Conservation (phyloP, 2,113 vertebrate species). For the Hylia prasina region DNA sequence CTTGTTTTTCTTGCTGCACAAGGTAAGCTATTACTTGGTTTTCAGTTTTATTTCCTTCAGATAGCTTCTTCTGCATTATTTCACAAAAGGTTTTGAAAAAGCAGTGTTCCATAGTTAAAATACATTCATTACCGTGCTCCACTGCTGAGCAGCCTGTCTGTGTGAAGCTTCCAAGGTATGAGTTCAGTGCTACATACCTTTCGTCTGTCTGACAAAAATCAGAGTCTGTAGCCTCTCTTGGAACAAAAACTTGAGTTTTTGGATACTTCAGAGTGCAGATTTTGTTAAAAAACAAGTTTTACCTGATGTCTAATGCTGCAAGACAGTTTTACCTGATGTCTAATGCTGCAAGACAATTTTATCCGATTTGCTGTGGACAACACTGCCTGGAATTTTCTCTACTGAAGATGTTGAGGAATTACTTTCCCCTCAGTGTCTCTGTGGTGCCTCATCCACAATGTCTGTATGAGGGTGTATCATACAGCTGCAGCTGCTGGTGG, state of each 20-base stretch:
- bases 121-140: background rate
- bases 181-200: background rate
- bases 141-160: background rate
- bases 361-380: background rate
- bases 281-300: background rate
- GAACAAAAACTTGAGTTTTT: background rate
- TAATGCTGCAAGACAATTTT: background rate
- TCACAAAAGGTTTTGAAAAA: background rate
- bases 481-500: background rate
- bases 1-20: background rate
- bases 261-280: background rate
- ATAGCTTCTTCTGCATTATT: background rate
- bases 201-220: background rate
- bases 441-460: background rate
- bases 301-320: background rate
- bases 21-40: background rate
- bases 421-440: background rate
- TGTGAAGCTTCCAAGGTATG: background rate
- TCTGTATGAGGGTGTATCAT: rapidly evolving
- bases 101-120: rapidly evolving
- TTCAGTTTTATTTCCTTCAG: background rate
- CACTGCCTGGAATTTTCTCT: background rate
- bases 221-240: background rate
- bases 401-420: background rate
- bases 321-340: background rate